Percentiles rank a stretch among this genome's conserved stretches.
phyloP scores from a whole-genome alignment of 2,113 vertebrate genomes.

The Eupsittula cactorum region DNA sequence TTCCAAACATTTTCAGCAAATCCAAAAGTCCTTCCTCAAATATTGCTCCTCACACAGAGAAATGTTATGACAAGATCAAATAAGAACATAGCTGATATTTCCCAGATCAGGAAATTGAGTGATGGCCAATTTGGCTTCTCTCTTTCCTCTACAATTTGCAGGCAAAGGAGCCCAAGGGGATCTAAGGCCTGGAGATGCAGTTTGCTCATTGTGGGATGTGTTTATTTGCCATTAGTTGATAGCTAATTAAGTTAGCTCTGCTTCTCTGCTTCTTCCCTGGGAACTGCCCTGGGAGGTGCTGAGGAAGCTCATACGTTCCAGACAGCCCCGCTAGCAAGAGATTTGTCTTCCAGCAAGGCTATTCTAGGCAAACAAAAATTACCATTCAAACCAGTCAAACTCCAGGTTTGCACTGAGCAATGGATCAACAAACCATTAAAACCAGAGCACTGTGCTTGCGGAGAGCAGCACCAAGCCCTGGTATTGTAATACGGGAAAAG shows the following conservation, averaged over 20 bases:
- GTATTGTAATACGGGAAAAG: background rate
- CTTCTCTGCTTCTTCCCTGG: background rate
- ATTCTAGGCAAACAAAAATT: background rate
- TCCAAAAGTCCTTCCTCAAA: background rate
- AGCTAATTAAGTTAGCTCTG: conserved; percentile 21
- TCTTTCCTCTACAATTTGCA: background rate
- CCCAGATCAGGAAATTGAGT: background rate
- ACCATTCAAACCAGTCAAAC: background rate
- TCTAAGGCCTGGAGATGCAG: background rate
- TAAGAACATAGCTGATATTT: background rate
- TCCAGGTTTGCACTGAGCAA: background rate
- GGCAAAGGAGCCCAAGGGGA: background rate
- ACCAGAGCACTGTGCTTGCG: background rate
- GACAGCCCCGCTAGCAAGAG: conserved; percentile 1
- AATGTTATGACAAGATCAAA: background rate
- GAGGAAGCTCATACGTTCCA: background rate
- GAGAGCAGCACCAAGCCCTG: accelerated
- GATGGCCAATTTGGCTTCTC: background rate
- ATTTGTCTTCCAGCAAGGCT: background rate
- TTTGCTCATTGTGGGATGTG: background rate
- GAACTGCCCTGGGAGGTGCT: background rate
- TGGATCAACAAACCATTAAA: background rate
- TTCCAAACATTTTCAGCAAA: background rate
- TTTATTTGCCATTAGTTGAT: background rate
- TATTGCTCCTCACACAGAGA: background rate